These are phyloP conservation scores for Emydoidea blandingii DNA, from an alignment of 2,797 vertebrate genomes.

Conservation along the genomic window DNA sequence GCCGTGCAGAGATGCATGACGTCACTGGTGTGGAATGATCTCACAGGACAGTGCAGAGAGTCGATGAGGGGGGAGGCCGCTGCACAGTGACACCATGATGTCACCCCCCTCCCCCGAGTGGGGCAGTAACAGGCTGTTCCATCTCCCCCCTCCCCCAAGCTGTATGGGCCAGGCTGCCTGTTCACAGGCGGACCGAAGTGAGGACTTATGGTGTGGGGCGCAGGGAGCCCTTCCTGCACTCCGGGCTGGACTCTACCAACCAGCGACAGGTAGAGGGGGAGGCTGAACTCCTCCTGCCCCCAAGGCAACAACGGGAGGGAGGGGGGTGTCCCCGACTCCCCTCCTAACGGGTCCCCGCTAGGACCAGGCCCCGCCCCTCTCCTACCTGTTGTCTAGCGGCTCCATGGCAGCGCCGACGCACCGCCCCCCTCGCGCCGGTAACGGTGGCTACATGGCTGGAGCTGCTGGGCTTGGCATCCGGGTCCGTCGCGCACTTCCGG, in stretches of 20 bases:
- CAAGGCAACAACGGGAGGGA: not conserved
- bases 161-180: not conserved
- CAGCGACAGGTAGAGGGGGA: not conserved
- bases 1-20: not conserved
- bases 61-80: rapidly evolving
- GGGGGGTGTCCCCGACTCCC: rapidly evolving
- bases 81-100: not conserved
- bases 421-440: not conserved
- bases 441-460: not conserved
- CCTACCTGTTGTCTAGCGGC: conserved; percentile 3
- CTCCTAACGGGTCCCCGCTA: not conserved
- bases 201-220: not conserved
- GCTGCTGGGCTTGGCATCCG: not conserved
- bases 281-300: not conserved
- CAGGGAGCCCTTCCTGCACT: not conserved
- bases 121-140: not conserved
- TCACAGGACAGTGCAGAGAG: not conserved
- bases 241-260: not conserved
- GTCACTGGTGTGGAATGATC: not conserved
- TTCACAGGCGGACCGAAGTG: not conserved
- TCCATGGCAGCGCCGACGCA: conserved; percentile 7
- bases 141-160: not conserved
- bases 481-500: not conserved
- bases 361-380: not conserved
- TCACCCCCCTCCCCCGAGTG: not conserved